phyloP scores from a whole-genome alignment of 2,113 vertebrate genomes.

The Sinocyclocheilus grahami region DNA sequence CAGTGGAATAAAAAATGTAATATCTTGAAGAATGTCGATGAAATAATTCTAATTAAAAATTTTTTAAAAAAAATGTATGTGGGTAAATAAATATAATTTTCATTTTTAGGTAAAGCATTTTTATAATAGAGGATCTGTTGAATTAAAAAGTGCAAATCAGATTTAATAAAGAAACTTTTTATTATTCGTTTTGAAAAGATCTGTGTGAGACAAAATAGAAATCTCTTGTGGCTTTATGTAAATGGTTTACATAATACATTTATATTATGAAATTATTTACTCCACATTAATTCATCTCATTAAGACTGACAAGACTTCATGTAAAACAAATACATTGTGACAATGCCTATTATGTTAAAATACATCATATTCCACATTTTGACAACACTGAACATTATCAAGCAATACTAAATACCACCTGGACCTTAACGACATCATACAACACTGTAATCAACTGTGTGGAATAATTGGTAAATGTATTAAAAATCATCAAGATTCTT shows the following conservation, averaged over 20 bases:
- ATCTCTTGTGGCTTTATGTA: background rate
- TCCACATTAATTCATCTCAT: background rate
- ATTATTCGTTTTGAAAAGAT: background rate
- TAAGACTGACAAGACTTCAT: background rate
- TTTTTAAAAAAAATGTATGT: too few relatives aligned
- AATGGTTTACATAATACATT: background rate
- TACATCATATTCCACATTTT: slow-evolving; percentile 17
- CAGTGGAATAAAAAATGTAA: too few relatives aligned
- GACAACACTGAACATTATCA: background rate
- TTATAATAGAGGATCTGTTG: background rate
- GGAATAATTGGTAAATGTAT: background rate
- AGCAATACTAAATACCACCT: background rate
- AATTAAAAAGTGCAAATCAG: background rate
- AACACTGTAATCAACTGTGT: background rate
- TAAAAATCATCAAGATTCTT: background rate
- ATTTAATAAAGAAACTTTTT: background rate
- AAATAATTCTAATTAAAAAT: too few relatives aligned
- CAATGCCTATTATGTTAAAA: background rate
- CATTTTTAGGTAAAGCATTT: too few relatives aligned
- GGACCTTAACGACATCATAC: background rate
- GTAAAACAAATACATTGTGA: background rate
- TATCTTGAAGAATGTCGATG: too few relatives aligned
- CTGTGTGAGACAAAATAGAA: slow-evolving; percentile 4
- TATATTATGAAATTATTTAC: background rate
- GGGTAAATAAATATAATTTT: too few relatives aligned